Evolutionary conservation across 2,888 invertebrate species (phyloP).

Genomic region (Ariolimax columbianus): DNA sequence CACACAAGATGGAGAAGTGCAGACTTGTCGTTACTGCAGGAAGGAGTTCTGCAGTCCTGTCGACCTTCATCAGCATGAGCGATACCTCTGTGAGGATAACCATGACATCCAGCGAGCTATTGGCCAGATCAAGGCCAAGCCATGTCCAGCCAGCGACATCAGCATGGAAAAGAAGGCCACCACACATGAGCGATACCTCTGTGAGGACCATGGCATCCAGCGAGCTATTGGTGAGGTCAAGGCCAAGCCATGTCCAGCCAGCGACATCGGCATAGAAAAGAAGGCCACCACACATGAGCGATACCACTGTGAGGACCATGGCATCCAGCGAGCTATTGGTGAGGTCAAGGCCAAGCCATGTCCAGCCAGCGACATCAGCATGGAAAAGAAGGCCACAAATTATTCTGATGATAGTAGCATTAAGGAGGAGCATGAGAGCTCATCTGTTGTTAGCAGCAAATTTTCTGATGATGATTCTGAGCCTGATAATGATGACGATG

Average conservation of each 20-base stretch:
- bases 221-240: slow-evolving; percentile 27
- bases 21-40: slow-evolving; percentile 75
- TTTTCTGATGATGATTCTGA: slow-evolving; percentile 42
- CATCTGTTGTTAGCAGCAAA: slow-evolving; percentile 16
- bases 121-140: not conserved
- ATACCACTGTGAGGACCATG: slow-evolving; percentile 77
- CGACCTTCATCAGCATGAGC: slow-evolving; percentile 79
- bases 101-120: slow-evolving; percentile 66
- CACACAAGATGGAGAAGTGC: slow-evolving; percentile 39
- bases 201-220: slow-evolving; percentile 74
- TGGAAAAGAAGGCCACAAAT: not conserved
- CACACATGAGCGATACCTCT: slow-evolving; percentile 78
- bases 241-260: not conserved
- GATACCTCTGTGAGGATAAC: slow-evolving; percentile 78
- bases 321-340: slow-evolving; percentile 60
- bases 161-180: not conserved
- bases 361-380: not conserved
- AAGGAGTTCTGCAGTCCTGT: slow-evolving; percentile 75
- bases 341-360: not conserved
- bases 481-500: slow-evolving; percentile 65
- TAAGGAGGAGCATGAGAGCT: slow-evolving; percentile 49
- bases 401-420: not conserved
- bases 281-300: slow-evolving; percentile 78
- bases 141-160: not conserved
- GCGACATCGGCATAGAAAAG: not conserved